Percentiles rank a stretch among this genome's conserved stretches.
phyloP scores from a whole-genome alignment of 2,797 vertebrate genomes.

The Choloepus didactylus region DNA sequence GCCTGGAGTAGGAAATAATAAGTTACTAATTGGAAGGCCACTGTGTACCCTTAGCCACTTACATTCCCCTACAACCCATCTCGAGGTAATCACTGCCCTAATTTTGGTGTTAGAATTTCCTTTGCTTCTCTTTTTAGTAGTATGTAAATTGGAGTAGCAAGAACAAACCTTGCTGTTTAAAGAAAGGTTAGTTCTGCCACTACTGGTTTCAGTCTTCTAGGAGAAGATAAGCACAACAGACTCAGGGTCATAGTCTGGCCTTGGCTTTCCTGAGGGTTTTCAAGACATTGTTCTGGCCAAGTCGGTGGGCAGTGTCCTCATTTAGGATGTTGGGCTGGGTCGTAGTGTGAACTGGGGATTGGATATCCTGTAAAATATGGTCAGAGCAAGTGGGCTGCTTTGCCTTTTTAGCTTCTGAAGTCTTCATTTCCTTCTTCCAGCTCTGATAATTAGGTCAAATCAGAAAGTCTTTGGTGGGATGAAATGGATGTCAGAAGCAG shows the following conservation, averaged over 20 bases:
- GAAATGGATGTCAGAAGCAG: background rate
- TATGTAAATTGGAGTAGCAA: background rate
- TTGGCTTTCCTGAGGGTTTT: background rate
- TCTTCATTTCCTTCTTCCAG: slow-evolving; percentile 11
- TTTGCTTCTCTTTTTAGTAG: background rate
- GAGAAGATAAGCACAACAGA: background rate
- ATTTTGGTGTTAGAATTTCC: background rate
- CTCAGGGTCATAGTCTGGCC: background rate
- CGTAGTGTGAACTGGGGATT: background rate
- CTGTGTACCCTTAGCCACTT: background rate
- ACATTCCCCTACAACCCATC: background rate
- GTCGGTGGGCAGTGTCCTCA: background rate
- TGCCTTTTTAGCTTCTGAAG: slow-evolving; percentile 23
- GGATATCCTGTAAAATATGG: background rate
- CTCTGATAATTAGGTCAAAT: background rate
- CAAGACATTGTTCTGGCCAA: background rate
- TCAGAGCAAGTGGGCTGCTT: background rate
- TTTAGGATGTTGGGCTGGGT: background rate
- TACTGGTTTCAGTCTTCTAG: background rate
- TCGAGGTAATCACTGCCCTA: background rate
- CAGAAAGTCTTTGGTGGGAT: background rate
- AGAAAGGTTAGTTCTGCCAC: background rate
- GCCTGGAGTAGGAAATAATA: background rate
- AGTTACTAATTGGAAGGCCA: background rate
- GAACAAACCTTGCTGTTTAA: background rate